Evolutionary conservation across 2,113 vertebrate genomes (phyloP), one percentile per base, ranked within the genome.

Genomic region (Poicephalus gulielmi): DNA sequence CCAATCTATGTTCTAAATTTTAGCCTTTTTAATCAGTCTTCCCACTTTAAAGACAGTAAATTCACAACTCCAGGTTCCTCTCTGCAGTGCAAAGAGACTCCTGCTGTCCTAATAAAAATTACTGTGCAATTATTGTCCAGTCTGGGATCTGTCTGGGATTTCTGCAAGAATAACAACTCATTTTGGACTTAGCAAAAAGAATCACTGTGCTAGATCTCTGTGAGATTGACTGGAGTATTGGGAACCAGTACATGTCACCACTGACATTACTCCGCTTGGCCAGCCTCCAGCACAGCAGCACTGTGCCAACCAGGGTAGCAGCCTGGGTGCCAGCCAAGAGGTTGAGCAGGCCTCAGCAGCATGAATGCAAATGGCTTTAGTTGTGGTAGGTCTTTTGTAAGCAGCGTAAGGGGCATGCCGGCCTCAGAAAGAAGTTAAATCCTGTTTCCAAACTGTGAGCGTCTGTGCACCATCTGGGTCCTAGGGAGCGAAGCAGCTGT

Each of bases 401-500:
- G 84, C 80, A n/a, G 52, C 3, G 35, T 73, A 39, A 81, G 76
- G 91, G 67, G 23, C 71, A 52, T 16, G 52, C 43, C 83, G 88
- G 80, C 92, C 92, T 70, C 84, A 5, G 66, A 53, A 52, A 39
- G 41, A 53, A 94, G 37, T 39, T 17, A 87, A 77, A 90, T 75
- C 73, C 83, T 82, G 89, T 76, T 85, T 71, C 79, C 88, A 87
- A 94, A 91, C 74, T 70, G 66, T 7, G 95, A 93, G 74, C 33
- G 83, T 83, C 86, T 95, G 93, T 79, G 89, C 91, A 27, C 96
- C 96, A 95, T 92, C 86, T 96, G 96, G 57, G 86, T 57, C 94
- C 93, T 17, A 27, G 33, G 9, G 70, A 80, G 91, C 7, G 5
- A 25, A 60, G 87, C 83, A 87, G 95, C 77, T 92, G 82, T 2